These are phyloP conservation scores for Drosophila subquinaria DNA, from an alignment of 2,888 invertebrate genomes.

Conservation along the genomic window DNA sequence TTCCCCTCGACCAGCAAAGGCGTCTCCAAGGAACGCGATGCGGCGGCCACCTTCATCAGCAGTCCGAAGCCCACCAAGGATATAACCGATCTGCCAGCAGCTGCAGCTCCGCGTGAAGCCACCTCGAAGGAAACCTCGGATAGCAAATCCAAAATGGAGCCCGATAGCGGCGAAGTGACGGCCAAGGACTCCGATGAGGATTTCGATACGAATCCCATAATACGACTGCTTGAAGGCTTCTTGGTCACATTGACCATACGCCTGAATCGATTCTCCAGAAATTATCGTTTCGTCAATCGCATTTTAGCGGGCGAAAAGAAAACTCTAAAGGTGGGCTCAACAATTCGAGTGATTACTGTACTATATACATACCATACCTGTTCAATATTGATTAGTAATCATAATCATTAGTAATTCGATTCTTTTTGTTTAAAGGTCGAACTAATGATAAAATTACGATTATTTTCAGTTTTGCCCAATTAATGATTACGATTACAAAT, in stretches of 20 bases:
- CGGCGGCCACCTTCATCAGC: conserved; percentile 36
- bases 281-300: conserved; percentile 97
- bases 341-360: not conserved
- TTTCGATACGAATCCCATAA: conserved; percentile 81
- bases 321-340: conserved; percentile 90
- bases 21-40: conserved; percentile 76
- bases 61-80: conserved; percentile 61
- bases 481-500: too few species aligned
- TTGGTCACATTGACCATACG: conserved; percentile 93
- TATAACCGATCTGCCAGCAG: conserved; percentile 59
- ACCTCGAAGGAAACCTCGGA: conserved; percentile 72
- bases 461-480: too few species aligned
- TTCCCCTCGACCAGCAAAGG: conserved; percentile 76
- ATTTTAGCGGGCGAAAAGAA: conserved; percentile 96
- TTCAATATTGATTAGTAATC: too few species aligned
- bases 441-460: too few species aligned
- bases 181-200: conserved; percentile 82
- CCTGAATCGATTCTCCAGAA: conserved; percentile 94
- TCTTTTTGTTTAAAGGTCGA: too few species aligned
- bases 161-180: conserved; percentile 79
- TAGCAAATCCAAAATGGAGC: conserved; percentile 75
- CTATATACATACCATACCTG: too few species aligned
- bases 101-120: conserved; percentile 51
- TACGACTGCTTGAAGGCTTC: conserved; percentile 83
- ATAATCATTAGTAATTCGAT: too few species aligned